Base-by-base conservation (phyloP, 2,888 invertebrate genomes). In the Oscheius sp. region DNA sequence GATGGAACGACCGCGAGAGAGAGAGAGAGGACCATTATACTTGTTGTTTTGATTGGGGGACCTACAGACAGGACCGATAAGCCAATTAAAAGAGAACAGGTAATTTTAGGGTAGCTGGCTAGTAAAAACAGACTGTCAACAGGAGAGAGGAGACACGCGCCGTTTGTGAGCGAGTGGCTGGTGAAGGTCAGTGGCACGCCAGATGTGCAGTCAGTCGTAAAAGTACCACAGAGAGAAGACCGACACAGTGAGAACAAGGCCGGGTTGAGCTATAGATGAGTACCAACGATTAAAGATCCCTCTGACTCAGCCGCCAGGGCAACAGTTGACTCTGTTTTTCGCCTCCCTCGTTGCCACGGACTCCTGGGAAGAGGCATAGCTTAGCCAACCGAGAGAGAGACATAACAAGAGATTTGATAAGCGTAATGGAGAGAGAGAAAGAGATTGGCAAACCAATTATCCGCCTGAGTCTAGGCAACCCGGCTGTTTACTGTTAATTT, bases 121-220 rank as follows among this genome's bases (percentile, higher is more conserved):
- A 37, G 55, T 55, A 55, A 55, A n/a, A n/a, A 55, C 55, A 55
- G 55, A 42, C 42, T 12, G 42, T 52, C 52, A 52, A 52, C 52
- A 52, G 52, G 52, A 23, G 52, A 20, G 37, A 33, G 23, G 55
- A 25, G 55, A 10, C 55, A 53, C 29, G 53, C 53, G 55, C n/a
- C 33, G 55, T 55, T 34, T 55, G 55, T 55, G 48, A 48, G 25
- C n/a, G n/a, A 25, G 48, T 20, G 23, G 12, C 23, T 48, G 48
- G 48, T 25, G 52, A 52, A 52, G 52, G 52, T 52, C 52, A 52
- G 52, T 52, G 52, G 52, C 33, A 33, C 34, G 55, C 55, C 55
- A 55, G 55, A 55, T 55, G 55, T 55, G 55, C 55, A 55, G 55
- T 55, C 55, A 55, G 55, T 55, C 55, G 55, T 55, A 55, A 55